Conservation (phyloP, 2,888 invertebrate genomes). For the Epiblema foenella region DNA sequence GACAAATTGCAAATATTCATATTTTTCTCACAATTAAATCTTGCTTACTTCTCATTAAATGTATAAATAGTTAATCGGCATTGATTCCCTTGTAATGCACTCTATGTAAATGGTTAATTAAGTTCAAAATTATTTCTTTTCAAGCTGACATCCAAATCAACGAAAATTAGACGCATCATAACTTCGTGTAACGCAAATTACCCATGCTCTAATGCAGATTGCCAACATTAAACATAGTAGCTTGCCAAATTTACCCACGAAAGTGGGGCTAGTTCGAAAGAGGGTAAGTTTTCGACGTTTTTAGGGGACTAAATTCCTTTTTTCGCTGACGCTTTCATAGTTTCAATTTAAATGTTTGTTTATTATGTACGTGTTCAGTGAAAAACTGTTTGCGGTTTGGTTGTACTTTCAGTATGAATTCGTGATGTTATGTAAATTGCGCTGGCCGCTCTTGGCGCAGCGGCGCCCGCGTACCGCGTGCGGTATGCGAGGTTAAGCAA, state of each 20-base stretch:
- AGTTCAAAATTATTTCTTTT: background rate
- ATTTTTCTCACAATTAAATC: too few species aligned
- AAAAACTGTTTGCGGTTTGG: conserved; percentile 4
- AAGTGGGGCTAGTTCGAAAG: background rate
- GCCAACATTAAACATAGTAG: conserved; percentile 5
- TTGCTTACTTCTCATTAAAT: too few species aligned
- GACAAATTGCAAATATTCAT: too few species aligned
- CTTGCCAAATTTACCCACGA: conserved; percentile 23
- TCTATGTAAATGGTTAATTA: too few species aligned
- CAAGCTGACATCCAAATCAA: background rate
- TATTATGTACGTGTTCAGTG: conserved; percentile 5
- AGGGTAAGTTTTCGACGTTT: background rate
- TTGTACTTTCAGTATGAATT: conserved; percentile 11
- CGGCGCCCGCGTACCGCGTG: too few species aligned
- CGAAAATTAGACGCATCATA: conserved; percentile 11
- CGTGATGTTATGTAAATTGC: conserved; percentile 5
- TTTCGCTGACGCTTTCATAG: background rate
- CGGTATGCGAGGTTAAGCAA: too few species aligned
- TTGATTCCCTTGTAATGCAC: background rate
- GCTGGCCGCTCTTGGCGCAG: too few species aligned
- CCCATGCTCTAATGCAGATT: conserved; percentile 15
- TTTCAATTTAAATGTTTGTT: conserved; percentile 15
- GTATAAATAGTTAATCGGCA: background rate
- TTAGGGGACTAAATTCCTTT: background rate
- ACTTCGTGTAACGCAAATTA: background rate